phyloP scores from a whole-genome alignment of 2,797 vertebrate species.

The Pantherophis alleghaniensis region DNA sequence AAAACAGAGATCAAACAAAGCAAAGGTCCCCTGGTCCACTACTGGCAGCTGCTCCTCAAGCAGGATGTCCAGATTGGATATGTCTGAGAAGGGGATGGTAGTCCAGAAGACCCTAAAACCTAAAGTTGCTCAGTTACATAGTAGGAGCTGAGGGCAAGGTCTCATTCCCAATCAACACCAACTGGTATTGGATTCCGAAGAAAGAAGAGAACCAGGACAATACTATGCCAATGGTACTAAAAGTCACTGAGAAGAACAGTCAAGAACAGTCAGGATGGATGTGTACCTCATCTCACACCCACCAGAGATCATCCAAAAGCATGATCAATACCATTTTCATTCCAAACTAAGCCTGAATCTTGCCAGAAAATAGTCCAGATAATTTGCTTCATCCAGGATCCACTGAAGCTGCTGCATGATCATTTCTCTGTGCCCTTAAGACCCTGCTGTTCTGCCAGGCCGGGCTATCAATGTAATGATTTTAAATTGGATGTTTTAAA shows the following conservation, averaged over 20 bases:
- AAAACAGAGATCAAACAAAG: neutral
- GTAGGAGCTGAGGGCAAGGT: neutral
- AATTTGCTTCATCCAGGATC: neutral
- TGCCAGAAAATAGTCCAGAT: neutral
- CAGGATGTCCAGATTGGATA: neutral
- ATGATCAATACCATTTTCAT: neutral
- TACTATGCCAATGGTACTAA: neutral
- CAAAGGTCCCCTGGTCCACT: neutral
- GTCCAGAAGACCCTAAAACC: neutral
- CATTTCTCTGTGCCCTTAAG: too few species aligned
- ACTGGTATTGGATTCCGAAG: neutral
- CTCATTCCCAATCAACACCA: neutral
- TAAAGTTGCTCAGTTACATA: neutral
- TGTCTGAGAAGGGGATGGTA: neutral
- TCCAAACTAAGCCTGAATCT: neutral
- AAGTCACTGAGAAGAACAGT: neutral
- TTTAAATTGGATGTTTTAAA: too few species aligned
- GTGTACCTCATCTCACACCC: neutral
- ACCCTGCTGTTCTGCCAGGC: too few species aligned
- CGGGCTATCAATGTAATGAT: too few species aligned
- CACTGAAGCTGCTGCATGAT: neutral
- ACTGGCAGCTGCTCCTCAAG: neutral
- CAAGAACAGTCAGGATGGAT: neutral
- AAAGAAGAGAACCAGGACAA: neutral
- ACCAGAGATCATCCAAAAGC: neutral